Conservation (phyloP, 92 coral and sea anemone genomes). For the Phenganax marumi region DNA sequence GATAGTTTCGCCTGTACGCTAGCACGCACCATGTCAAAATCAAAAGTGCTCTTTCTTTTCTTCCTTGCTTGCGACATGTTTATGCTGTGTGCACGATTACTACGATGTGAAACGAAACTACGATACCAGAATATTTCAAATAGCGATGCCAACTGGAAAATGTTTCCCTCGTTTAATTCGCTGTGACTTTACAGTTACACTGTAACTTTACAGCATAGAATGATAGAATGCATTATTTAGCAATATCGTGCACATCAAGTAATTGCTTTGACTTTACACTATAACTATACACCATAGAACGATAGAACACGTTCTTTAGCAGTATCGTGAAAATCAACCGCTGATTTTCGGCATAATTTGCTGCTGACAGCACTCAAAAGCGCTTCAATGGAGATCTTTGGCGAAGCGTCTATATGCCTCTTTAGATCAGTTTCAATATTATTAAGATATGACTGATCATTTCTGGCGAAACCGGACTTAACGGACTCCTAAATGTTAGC, state of each 20-base stretch:
- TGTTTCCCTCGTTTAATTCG: neutral
- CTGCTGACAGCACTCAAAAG: too few relatives aligned
- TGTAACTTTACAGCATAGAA: neutral
- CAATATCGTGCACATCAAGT: neutral
- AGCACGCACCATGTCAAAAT: conserved; percentile 7
- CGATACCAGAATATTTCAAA: neutral
- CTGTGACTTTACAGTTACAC: too few relatives aligned
- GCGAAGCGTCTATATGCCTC: too few relatives aligned
- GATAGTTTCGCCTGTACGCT: neutral
- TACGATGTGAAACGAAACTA: neutral
- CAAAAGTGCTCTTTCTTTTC: neutral
- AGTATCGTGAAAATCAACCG: neutral
- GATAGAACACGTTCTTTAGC: conserved; percentile 7
- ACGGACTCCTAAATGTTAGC: too few relatives aligned
- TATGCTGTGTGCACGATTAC: neutral
- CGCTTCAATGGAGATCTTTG: too few relatives aligned
- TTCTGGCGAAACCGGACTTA: too few relatives aligned
- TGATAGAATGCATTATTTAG: neutral
- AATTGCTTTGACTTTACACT: neutral
- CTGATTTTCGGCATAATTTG: neutral
- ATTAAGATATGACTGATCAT: too few relatives aligned
- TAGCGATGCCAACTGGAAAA: neutral
- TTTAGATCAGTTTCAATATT: too few relatives aligned
- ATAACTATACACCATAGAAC: neutral
- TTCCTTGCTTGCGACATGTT: neutral